These are phyloP conservation scores for Mesoclemmys tuberculata DNA, from an alignment of 2,113 vertebrate genomes.

Conservation along the genomic window DNA sequence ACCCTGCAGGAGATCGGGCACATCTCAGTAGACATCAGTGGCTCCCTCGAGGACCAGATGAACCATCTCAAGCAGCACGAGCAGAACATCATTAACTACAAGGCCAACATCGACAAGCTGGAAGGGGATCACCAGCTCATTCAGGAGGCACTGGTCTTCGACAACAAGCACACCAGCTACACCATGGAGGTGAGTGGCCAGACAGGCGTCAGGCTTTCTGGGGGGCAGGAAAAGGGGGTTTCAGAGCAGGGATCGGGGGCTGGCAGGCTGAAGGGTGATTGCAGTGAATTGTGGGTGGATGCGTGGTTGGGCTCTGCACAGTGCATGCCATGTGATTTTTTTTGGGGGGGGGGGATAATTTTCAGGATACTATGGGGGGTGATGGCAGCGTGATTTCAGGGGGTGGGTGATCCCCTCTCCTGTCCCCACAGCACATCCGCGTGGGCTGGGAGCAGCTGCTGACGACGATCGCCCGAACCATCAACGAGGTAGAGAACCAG, in stretches of 20 bases:
- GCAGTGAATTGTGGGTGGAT: neutral
- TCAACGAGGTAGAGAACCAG: slow-evolving; percentile 96
- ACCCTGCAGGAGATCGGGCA: slow-evolving; percentile 89
- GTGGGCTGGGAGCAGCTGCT: slow-evolving; percentile 95
- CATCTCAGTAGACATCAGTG: slow-evolving; percentile 87
- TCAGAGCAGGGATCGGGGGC: no score
- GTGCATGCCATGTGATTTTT: no score
- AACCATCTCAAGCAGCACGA: slow-evolving; percentile 92
- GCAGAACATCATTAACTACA: slow-evolving; percentile 93
- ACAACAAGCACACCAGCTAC: slow-evolving; percentile 85
- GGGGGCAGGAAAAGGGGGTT: neutral
- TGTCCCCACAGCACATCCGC: slow-evolving; percentile 84
- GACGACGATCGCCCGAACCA: slow-evolving; percentile 92
- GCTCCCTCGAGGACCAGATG: slow-evolving; percentile 94
- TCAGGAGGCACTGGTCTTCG: slow-evolving; percentile 92
- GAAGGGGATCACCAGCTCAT: slow-evolving; percentile 94
- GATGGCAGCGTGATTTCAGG: neutral
- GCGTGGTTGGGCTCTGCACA: neutral
- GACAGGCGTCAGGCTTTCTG: neutral
- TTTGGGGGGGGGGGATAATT: no score
- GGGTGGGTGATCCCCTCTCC: no score
- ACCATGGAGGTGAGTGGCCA: slow-evolving; percentile 77
- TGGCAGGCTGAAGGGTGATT: no score
- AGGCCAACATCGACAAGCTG: slow-evolving; percentile 91
- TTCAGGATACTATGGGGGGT: no score